A percentile compares a stretch with the other conserved stretches of the same genome.
Conservation (phyloP, 2,797 vertebrate genomes). For the Eulemur rubriventer region DNA sequence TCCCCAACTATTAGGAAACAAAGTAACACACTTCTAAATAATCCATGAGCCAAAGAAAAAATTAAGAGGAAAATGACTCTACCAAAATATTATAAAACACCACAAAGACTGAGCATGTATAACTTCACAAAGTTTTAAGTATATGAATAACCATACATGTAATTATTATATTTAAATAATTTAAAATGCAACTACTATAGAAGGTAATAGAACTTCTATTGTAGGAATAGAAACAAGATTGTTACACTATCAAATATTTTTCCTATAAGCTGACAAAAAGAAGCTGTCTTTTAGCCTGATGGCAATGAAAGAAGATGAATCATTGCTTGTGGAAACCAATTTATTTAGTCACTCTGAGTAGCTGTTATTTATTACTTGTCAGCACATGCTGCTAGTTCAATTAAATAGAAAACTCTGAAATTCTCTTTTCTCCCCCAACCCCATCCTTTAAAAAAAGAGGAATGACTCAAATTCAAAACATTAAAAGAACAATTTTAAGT, state of each 20-base stretch:
- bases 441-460: conserved; percentile 75
- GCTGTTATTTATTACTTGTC: conserved; percentile 95
- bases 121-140: conserved; percentile 50
- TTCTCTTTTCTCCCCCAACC: conserved; percentile 67
- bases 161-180: conserved; percentile 79
- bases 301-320: conserved; percentile 92
- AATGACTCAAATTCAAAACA: conserved; percentile 75
- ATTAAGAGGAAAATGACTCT: not conserved
- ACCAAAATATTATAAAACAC: conserved; percentile 13
- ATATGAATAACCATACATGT: conserved; percentile 53
- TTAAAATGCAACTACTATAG: conserved; percentile 66
- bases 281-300: conserved; percentile 86
- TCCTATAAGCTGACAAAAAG: conserved; percentile 83
- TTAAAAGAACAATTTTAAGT: conserved; percentile 72
- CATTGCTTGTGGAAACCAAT: conserved; percentile 91
- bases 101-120: not conserved
- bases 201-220: conserved; percentile 72
- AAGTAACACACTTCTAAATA: not conserved
- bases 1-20: not conserved
- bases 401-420: conserved; percentile 89
- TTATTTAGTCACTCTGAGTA: conserved; percentile 91
- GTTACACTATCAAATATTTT: conserved; percentile 81
- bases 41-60: not conserved
- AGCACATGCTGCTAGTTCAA: conserved; percentile 90
- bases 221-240: conserved; percentile 71